phyloP scores from a whole-genome alignment of 53 echinoderm and acorn worm species.

The Apostichopus leukothele region DNA sequence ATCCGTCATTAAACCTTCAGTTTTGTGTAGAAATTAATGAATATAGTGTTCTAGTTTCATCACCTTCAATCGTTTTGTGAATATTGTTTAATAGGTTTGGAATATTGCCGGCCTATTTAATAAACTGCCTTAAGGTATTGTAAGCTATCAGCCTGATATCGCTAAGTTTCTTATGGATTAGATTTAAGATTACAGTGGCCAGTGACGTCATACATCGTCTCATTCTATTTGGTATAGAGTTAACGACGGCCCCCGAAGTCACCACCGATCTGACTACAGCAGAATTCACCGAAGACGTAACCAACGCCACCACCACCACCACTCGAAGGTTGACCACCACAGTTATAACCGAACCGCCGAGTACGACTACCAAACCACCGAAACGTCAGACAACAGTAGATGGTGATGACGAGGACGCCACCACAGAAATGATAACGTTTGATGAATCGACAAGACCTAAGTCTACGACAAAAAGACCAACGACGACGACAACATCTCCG shows the following conservation, averaged over 20 bases:
- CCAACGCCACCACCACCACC: neutral
- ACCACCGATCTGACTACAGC: neutral
- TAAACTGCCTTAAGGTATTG: no score
- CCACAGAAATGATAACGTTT: slow-evolving; percentile 31
- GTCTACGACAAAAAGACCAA: neutral
- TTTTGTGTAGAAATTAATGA: no score
- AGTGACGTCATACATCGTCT: no score
- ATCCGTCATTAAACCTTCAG: no score
- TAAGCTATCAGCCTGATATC: no score
- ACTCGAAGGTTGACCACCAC: neutral
- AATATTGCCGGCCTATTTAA: no score
- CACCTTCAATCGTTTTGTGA: no score
- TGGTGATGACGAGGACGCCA: neutral
- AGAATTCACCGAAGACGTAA: neutral
- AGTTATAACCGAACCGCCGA: neutral
- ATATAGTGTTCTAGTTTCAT: no score
- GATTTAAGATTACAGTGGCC: no score
- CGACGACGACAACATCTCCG: neutral
- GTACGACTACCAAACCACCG: neutral
- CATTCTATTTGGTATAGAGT: neutral
- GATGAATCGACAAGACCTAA: slow-evolving; percentile 9
- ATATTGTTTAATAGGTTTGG: no score
- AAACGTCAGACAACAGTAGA: neutral
- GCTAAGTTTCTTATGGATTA: no score
- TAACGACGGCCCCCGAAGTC: slow-evolving; percentile 18